Conservation (phyloP, 1,140 invertebrate genomes). For the Bilobella aurantiaca region DNA sequence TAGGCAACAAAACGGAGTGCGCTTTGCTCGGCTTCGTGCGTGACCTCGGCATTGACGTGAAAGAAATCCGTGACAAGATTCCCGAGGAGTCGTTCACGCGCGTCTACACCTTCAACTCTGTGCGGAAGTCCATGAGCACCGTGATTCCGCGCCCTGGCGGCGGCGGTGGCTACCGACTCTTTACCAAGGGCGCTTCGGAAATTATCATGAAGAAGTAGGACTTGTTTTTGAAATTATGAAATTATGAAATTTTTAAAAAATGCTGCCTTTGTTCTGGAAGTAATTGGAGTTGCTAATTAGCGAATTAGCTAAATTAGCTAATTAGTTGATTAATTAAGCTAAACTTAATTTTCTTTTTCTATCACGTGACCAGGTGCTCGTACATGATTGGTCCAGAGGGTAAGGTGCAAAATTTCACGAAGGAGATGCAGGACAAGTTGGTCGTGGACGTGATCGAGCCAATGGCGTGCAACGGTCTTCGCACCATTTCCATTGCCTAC, state of each 20-base stretch:
- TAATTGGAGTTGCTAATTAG: no score
- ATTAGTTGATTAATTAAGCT: no score
- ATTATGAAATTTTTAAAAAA: no score
- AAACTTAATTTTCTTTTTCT: no score
- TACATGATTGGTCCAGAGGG: slow-evolving; percentile 92
- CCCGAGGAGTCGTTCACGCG: slow-evolving; percentile 89
- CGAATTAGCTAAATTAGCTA: no score
- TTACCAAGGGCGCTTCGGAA: slow-evolving; percentile 97
- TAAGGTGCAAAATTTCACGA: slow-evolving; percentile 77
- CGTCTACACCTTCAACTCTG: slow-evolving; percentile 98
- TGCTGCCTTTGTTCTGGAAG: no score
- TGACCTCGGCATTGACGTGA: slow-evolving; percentile 82
- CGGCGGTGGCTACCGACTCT: slow-evolving; percentile 84
- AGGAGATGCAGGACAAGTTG: slow-evolving; percentile 84
- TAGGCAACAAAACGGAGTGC: slow-evolving; percentile 99
- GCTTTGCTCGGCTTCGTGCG: slow-evolving; percentile 89
- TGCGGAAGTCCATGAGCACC: slow-evolving; percentile 97
- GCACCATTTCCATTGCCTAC: slow-evolving; percentile 93
- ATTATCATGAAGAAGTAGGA: slow-evolving; percentile 99
- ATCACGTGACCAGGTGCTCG: no score
- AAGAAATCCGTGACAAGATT: slow-evolving; percentile 73
- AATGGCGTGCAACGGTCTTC: slow-evolving; percentile 94
- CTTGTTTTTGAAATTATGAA: no score
- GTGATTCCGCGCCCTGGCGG: slow-evolving; percentile 73
- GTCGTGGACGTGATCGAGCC: slow-evolving; percentile 95